phyloP scores from a whole-genome alignment of 2,113 vertebrate species.

The Phaethon lepturus region DNA sequence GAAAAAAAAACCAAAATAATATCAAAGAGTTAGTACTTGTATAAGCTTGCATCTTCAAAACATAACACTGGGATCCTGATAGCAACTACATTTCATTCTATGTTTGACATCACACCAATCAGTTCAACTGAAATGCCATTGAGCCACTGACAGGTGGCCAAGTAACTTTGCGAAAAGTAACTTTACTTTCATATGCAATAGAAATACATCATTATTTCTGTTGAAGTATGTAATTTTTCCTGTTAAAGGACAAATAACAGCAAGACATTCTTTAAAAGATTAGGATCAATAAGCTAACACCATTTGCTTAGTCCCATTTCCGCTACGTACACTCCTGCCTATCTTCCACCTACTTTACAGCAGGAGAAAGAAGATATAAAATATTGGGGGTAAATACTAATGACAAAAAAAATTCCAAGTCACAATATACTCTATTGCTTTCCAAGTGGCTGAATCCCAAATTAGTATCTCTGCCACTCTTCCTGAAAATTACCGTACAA shows the following conservation, averaged over 20 bases:
- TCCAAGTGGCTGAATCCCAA: background rate
- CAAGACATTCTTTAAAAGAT: background rate
- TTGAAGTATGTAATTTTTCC: background rate
- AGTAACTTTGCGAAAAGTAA: background rate
- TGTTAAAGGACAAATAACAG: background rate
- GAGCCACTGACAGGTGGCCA: background rate
- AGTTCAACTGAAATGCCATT: background rate
- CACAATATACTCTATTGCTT: background rate
- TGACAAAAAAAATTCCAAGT: background rate
- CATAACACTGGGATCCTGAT: background rate
- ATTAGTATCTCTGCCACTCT: background rate
- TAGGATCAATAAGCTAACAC: background rate
- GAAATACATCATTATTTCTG: background rate
- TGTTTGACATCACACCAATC: background rate
- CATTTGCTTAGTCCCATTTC: background rate
- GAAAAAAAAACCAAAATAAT: background rate
- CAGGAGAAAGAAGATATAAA: background rate
- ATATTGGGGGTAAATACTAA: background rate
- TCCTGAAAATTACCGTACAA: background rate
- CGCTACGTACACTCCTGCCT: background rate
- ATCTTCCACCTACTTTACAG: background rate
- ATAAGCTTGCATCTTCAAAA: background rate
- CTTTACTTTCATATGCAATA: background rate
- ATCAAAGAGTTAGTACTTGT: background rate
- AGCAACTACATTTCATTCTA: background rate